Conservation (phyloP, 2,113 vertebrate species). For the Azemiops feae region DNA sequence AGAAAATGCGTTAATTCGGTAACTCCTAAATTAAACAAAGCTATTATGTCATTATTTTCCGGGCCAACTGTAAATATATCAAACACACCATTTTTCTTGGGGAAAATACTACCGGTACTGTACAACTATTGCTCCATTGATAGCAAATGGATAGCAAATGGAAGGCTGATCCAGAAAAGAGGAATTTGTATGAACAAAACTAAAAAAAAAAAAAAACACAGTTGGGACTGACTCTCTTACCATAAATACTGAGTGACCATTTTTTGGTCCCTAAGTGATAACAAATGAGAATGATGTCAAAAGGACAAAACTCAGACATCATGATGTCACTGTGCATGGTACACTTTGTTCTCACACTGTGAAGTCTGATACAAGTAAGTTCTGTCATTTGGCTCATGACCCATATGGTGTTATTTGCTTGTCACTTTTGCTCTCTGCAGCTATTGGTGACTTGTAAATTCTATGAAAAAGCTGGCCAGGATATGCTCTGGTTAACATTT, state of each 20-base stretch:
- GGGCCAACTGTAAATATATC: not conserved
- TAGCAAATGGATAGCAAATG: not conserved
- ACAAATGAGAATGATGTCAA: not conserved
- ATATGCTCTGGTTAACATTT: not conserved
- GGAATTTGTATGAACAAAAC: not conserved
- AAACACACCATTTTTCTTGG: constrained; percentile 22
- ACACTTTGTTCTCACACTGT: not conserved
- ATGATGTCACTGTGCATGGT: not conserved
- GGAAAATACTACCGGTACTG: not conserved
- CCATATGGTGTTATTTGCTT: not conserved
- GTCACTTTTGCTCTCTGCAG: not conserved
- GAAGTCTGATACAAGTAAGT: not conserved
- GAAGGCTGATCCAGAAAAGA: not conserved
- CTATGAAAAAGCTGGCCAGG: not conserved
- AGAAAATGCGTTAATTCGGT: not conserved
- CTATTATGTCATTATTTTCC: not conserved
- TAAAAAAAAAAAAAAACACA: not conserved
- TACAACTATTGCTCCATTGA: not conserved
- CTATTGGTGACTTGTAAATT: not conserved
- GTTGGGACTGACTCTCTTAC: not conserved
- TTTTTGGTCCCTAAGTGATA: not conserved
- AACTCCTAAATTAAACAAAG: not conserved
- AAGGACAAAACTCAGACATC: not conserved
- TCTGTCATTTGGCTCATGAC: not conserved
- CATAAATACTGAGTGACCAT: not conserved